Base-by-base conservation (phyloP, 2,797 vertebrate species). In the Vespertilio murinus region DNA sequence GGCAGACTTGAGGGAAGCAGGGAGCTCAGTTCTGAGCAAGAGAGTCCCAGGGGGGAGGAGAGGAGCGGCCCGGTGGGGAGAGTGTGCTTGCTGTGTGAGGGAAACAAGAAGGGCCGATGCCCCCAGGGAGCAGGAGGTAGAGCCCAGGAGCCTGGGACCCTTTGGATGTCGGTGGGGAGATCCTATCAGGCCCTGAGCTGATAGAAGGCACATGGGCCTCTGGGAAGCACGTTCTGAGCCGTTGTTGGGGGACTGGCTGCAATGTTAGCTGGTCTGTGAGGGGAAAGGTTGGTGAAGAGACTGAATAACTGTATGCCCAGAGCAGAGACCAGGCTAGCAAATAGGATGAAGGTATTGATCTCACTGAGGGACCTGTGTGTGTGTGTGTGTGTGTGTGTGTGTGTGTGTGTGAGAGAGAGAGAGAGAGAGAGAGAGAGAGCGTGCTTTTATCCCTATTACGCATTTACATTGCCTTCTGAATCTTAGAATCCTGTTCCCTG, bases 161-260 rank as follows among this genome's bases (percentile, higher is more conserved):
- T 54, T 4, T 8, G 6, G 2, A 71, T 10, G 1, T 4, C 45
- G 69, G 1, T 7, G 22, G 14, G 7, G 11, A 5, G 11, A 49
- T 22, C 11, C 2, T 1, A 0, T 2, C 0, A 2, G n/a, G 12
- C 9, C 25, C 22, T 16, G 2, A 8, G 28, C 33, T 22, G 88
- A 33, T 0, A 49, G 64, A 38, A 65, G 23, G 45, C 33, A 7
- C 4, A 33, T 2, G 5, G 0, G 28, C 22, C 18, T 9, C 17
- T 23, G 80, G 49, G 78, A 65, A 42, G 17, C 16, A 2, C 0
- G 0, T 10, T 12, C 38, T 0, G 0, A 25, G 47, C 3, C 14
- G 47, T 61, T 28, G 14, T 0, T 28, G 90, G 65, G 30, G n/a
- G 12, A n/a, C 6, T 42, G 49, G 45, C 42, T 69, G 74, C 47